These are phyloP conservation scores for Drosophila lacicola DNA, from an alignment of 2,888 invertebrate genomes.

Conservation along the genomic window DNA sequence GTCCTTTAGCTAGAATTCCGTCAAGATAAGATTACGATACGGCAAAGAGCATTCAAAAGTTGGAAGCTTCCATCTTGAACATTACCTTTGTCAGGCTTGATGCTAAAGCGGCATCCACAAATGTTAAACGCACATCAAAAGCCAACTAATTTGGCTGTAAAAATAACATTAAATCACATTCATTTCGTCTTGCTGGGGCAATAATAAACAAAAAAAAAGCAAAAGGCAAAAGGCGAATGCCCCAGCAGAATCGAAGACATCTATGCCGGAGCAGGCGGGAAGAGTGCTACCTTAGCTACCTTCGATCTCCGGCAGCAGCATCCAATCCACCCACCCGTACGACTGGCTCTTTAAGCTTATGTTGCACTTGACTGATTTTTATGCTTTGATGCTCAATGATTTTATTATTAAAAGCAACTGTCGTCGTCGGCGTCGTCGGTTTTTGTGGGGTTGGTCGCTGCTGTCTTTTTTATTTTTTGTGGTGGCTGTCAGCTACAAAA, in stretches of 20 bases:
- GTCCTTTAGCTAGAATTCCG: too few relatives aligned
- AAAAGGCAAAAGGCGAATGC: conserved; percentile 16
- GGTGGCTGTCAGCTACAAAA: conserved; percentile 40
- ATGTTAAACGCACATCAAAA: conserved; percentile 76
- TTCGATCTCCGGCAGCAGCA: conserved; percentile 44
- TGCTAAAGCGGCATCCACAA: conserved; percentile 36
- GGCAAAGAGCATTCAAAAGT: too few relatives aligned
- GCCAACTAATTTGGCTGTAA: conserved; percentile 80
- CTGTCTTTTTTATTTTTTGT: conserved; percentile 18
- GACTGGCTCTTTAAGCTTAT: conserved; percentile 77
- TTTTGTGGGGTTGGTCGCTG: conserved; percentile 26
- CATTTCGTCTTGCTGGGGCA: conserved; percentile 43
- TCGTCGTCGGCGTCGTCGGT: conserved; percentile 34
- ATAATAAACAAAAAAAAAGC: conserved; percentile 37
- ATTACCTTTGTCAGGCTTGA: conserved; percentile 28
- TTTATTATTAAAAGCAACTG: conserved; percentile 83
- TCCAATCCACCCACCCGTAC: conserved; percentile 45
- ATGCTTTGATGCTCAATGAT: conserved; percentile 85
- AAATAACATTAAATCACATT: conserved; percentile 81
- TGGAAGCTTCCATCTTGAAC: background rate
- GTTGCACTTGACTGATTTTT: conserved; percentile 85
- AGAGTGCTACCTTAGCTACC: conserved; percentile 46
- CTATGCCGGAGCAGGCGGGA: background rate
- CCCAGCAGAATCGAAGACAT: conserved; percentile 51
- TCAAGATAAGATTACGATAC: too few relatives aligned